Conservation (phyloP, 2,888 invertebrate species). For the Rutpela maculata region DNA sequence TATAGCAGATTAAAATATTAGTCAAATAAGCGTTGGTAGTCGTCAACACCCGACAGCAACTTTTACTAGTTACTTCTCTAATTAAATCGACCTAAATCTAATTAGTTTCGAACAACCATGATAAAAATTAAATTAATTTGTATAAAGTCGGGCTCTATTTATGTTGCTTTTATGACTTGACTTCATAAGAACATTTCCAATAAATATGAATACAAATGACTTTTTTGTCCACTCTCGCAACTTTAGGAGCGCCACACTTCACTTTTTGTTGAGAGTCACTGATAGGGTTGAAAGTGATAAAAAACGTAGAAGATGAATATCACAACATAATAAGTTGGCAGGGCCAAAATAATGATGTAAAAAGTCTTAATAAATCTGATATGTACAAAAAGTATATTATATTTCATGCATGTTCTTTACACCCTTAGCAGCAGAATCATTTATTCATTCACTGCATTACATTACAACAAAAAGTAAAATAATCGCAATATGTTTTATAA, state of each 20-base stretch:
- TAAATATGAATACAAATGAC: slow-evolving; percentile 13
- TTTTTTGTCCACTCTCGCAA: neutral
- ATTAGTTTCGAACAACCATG: no score
- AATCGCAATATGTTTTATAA: no score
- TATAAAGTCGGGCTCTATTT: neutral
- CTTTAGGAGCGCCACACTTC: neutral
- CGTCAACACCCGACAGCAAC: no score
- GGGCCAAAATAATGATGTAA: neutral
- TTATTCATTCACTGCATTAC: neutral
- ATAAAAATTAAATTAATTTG: no score
- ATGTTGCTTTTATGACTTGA: neutral
- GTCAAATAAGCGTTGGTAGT: no score
- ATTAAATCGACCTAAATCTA: no score
- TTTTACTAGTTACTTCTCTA: no score
- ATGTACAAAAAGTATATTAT: neutral
- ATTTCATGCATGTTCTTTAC: neutral
- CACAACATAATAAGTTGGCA: neutral
- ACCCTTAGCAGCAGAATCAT: neutral
- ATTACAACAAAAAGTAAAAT: neutral
- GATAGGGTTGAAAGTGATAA: slow-evolving; percentile 12
- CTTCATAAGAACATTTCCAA: neutral
- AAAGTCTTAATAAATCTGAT: neutral
- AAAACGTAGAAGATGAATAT: slow-evolving; percentile 1
- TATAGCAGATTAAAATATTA: no score
- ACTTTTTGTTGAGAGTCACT: neutral